A percentile compares a stretch with the other conserved stretches of the same genome.
Evolutionary conservation across 1,140 invertebrate species (phyloP).

Genomic region (Pseudomyrmex gracilis): DNA sequence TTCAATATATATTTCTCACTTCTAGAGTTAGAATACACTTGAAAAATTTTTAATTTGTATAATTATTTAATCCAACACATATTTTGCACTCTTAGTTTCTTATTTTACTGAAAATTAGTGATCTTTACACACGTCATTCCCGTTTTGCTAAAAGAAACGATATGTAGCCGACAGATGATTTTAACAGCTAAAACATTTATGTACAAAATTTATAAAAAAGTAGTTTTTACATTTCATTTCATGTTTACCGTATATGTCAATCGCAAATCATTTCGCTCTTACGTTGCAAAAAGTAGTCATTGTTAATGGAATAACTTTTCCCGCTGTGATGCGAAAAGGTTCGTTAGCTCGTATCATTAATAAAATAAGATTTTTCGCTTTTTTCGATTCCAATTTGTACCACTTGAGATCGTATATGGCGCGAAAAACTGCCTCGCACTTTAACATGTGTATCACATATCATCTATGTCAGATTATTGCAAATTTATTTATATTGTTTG

Average conservation of each 20-base stretch:
- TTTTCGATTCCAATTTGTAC: constrained; percentile 34
- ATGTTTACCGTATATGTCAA: not conserved
- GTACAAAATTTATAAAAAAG: not conserved
- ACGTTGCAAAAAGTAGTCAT: constrained; percentile 37
- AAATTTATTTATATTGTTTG: not conserved
- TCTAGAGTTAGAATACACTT: too few relatives aligned
- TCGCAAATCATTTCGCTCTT: not conserved
- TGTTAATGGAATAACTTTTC: constrained; percentile 26
- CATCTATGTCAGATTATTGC: not conserved
- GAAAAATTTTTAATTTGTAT: too few relatives aligned
- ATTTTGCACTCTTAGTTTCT: too few relatives aligned
- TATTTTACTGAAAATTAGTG: too few relatives aligned
- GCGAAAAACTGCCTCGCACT: constrained; percentile 14
- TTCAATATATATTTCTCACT: too few relatives aligned
- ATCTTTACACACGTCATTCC: too few relatives aligned
- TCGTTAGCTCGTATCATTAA: constrained; percentile 8
- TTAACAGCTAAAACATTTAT: constrained; percentile 19
- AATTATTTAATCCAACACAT: too few relatives aligned
- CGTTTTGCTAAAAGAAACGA: not conserved
- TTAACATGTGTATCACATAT: not conserved
- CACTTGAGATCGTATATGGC: constrained; percentile 7
- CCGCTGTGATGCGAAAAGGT: constrained; percentile 32
- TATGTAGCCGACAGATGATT: constrained; percentile 18
- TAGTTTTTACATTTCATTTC: too few relatives aligned
- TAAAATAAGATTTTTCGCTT: constrained; percentile 14